These are phyloP conservation scores for Volucella inanis DNA, from an alignment of 2,888 invertebrate genomes.

Conservation along the genomic window DNA sequence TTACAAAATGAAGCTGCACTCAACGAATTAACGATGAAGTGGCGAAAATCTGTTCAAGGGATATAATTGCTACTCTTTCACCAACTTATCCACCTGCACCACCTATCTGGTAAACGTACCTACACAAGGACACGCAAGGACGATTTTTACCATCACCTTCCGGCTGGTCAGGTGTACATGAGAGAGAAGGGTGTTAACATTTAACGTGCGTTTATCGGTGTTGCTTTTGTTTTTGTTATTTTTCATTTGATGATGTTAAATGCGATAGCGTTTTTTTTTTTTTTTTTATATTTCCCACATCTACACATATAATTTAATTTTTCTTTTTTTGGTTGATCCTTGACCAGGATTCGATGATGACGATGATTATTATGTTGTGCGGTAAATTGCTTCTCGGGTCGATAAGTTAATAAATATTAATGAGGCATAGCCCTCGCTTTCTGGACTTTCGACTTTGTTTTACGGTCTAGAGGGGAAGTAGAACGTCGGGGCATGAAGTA, in stretches of 20 bases:
- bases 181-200: constrained; percentile 35
- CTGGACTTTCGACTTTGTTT: constrained; percentile 6
- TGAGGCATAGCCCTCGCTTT: constrained; percentile 35
- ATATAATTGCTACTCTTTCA: constrained; percentile 37
- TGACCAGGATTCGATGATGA: constrained; percentile 41
- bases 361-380: constrained; percentile 10
- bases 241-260: constrained; percentile 31
- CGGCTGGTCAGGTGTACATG: background rate
- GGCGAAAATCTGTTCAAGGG: constrained; percentile 43
- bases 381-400: constrained; percentile 41
- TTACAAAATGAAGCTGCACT: constrained; percentile 63
- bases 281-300: constrained; percentile 10
- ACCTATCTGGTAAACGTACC: too few species aligned
- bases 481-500: background rate
- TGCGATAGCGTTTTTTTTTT: constrained; percentile 32
- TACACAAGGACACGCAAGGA: constrained; percentile 17
- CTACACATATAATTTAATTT: too few species aligned
- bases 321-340: constrained; percentile 34
- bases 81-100: background rate
- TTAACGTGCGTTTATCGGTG: constrained; percentile 55
- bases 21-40: constrained; percentile 47
- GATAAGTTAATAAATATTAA: constrained; percentile 72
- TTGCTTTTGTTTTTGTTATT: constrained; percentile 40
- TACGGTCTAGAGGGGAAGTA: too few species aligned
- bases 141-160: background rate